phyloP scores from a whole-genome alignment of 2,113 vertebrate genomes.

The Reinhardtius hippoglossoides region DNA sequence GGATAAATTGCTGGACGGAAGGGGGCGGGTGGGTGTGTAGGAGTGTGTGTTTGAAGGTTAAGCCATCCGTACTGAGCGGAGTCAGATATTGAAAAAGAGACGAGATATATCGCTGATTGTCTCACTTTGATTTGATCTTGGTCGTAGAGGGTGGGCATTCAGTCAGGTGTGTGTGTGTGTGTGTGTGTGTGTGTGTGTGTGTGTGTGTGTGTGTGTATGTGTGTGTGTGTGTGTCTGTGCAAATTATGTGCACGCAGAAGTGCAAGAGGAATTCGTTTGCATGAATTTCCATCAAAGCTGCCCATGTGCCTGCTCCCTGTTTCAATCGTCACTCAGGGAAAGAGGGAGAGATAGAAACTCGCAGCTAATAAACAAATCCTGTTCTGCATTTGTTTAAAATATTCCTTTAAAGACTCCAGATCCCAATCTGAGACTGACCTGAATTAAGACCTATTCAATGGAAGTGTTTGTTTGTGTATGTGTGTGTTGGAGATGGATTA shows the following conservation, averaged over 20 bases:
- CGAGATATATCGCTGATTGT: not conserved
- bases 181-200: not conserved
- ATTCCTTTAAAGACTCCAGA: slow-evolving; percentile 12
- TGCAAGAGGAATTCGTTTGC: slow-evolving; percentile 25
- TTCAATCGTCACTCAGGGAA: not conserved
- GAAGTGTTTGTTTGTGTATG: not conserved
- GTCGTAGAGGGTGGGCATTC: not conserved
- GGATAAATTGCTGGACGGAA: slow-evolving; percentile 69
- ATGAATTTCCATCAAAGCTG: slow-evolving; percentile 57
- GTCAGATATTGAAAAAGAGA: slow-evolving; percentile 53
- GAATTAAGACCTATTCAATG: too few relatives aligned
- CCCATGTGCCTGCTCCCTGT: not conserved
- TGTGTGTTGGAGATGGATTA: slow-evolving; percentile 25
- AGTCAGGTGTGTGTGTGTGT: not conserved
- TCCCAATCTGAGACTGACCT: too few relatives aligned
- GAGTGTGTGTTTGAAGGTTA: slow-evolving; percentile 50
- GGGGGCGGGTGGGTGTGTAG: slow-evolving; percentile 29
- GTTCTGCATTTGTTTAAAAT: not conserved
- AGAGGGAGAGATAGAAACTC: not conserved
- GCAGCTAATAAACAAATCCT: not conserved
- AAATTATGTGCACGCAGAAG: not conserved
- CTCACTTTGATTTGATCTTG: slow-evolving; percentile 7
- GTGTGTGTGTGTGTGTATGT: not conserved
- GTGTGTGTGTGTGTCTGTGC: slow-evolving; percentile 3
- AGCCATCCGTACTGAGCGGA: slow-evolving; percentile 45